Evolutionary conservation across 1,140 invertebrate species (phyloP).

Genomic region (Scaptomyza graminum): DNA sequence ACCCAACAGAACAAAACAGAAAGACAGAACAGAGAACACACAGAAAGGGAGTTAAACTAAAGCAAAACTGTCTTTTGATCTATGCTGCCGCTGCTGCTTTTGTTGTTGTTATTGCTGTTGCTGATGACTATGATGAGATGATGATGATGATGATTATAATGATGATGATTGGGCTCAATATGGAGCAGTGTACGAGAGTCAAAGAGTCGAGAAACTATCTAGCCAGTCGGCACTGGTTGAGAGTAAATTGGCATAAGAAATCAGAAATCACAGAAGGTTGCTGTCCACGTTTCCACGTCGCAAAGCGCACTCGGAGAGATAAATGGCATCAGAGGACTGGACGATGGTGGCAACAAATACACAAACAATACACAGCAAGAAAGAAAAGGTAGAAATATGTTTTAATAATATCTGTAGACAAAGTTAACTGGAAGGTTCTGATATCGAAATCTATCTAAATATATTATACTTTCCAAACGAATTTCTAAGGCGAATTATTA

Average conservation of each 20-base stretch:
- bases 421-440: too few species aligned
- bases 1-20: not conserved
- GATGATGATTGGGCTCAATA: constrained; percentile 53
- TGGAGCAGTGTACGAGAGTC: constrained; percentile 48
- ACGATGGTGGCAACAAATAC: constrained; percentile 10
- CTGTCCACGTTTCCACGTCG: constrained; percentile 40
- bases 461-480: too few species aligned
- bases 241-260: constrained; percentile 81
- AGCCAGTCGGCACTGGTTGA: constrained; percentile 16
- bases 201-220: not conserved
- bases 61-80: constrained; percentile 82
- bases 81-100: constrained; percentile 44
- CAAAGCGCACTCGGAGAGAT: constrained; percentile 41
- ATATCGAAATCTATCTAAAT: too few species aligned
- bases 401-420: too few species aligned
- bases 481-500: too few species aligned
- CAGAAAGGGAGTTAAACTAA: constrained; percentile 58
- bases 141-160: constrained; percentile 42
- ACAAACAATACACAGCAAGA: constrained; percentile 5
- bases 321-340: constrained; percentile 42
- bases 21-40: not conserved
- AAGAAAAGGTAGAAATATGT: not conserved
- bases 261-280: constrained; percentile 80
- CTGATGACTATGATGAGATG: constrained; percentile 14
- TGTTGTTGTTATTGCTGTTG: not conserved